Base-by-base conservation (phyloP, 2,888 invertebrate species). In the Chloroclystis v-ata region DNA sequence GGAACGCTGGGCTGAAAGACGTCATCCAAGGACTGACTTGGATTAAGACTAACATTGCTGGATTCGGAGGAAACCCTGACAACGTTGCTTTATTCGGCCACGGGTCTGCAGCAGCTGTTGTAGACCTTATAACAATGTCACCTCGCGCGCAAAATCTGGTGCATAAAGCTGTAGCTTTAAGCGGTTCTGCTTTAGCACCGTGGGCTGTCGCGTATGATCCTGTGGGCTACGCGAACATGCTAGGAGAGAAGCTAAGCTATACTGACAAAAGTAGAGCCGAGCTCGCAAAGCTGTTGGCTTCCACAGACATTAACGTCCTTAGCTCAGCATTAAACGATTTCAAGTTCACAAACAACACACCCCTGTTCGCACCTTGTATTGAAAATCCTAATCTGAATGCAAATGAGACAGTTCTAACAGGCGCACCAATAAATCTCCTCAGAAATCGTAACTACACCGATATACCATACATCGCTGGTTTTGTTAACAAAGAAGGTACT, bases 1-100 rank as follows among this genome's bases (percentile, higher is more conserved):
- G 97, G 0, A 97, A 97, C 71, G 92, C 94, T 56, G 97, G 97
- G 0, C 75, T 97, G 14, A 92, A 93, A 70, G 97, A 97, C 71
- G 94, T 97, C 54, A 90, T 93, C 52, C 89, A 94, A 79, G 95
- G 94, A 0, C 78, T 97, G 43, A 73, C 89, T 53, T 94, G 95
- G 95, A 87, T 94, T 0, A 89, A 91, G 57, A 86, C 91, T 41
- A 94, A 96, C 67, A 68, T 72, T 11, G 64, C 48, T 2, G 58
- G 57, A 7, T 72, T 72, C 20, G 67, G 69, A 13, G 72, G 94
- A 0, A 91, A 96, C 74, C 91, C 92, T 0, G 89, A 90, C 30
- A 92, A 92, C 58, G 89, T 97, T 1, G 93, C 95, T 0, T 72
- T 97, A 0, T 89, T 95, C 69, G 97, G 97, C 0, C 94, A 96